Conservation (phyloP, 2,888 invertebrate genomes). For the Podotricha telesiphe region DNA sequence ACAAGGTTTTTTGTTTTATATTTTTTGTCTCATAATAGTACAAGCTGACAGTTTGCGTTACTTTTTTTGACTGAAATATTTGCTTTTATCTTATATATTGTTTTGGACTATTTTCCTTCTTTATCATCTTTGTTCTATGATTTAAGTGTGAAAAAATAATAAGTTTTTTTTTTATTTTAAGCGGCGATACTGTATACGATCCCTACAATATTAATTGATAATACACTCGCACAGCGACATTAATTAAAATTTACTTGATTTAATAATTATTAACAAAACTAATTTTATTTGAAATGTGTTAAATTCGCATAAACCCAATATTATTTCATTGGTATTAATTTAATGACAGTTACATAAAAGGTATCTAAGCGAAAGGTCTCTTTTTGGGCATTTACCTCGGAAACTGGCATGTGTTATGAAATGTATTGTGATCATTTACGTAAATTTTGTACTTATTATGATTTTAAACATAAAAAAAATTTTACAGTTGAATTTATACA, state of each 20-base stretch:
- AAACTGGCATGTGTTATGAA: neutral
- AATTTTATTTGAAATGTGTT: too few species aligned
- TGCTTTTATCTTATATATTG: constrained; percentile 1
- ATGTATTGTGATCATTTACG: constrained; percentile 14
- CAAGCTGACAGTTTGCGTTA: constrained; percentile 4
- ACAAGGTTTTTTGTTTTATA: neutral
- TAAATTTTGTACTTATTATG: constrained; percentile 4
- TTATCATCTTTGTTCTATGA: too few species aligned
- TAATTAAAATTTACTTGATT: neutral
- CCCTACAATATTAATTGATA: neutral
- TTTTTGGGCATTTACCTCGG: neutral
- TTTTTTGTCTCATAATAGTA: neutral
- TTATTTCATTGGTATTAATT: too few species aligned
- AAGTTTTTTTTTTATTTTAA: neutral
- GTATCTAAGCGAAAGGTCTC: neutral
- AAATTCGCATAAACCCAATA: too few species aligned
- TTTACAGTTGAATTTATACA: neutral
- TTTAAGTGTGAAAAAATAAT: too few species aligned
- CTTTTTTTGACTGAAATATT: neutral
- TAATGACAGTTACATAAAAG: neutral
- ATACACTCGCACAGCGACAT: neutral
- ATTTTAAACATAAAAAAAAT: constrained; percentile 3
- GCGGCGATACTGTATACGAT: neutral
- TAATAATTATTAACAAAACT: neutral
- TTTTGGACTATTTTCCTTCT: neutral